Base-by-base conservation (phyloP, 2,797 vertebrate species). In the Betta splendens region DNA sequence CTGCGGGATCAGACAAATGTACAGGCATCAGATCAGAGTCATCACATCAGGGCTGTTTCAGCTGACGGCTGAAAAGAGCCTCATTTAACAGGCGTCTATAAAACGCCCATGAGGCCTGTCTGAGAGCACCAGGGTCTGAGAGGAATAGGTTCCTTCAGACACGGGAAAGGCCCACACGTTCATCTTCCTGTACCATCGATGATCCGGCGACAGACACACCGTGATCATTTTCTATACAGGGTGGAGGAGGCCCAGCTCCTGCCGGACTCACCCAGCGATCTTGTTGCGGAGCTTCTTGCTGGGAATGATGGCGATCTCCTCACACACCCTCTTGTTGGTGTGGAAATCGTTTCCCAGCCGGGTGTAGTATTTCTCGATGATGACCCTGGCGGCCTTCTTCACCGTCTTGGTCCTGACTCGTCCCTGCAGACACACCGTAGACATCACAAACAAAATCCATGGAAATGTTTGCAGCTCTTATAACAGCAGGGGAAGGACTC, bases 271-370 rank as follows among this genome's bases (percentile, higher is more conserved):
- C 97, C 97, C 96, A 1, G 97, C 97, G 3, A 99, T 97, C 82
- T 98, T 99, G 89, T 99, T 98, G 49, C 96, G 94, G 37, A 98
- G 95, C 58, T 95, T 95, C 78, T 98, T 98, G 92, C 96, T 98
- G 70, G 97, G 96, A 75, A 98, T 98, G 72, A 99, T 98, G 88
- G 97, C 95, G 49, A 98, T 98, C 77, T 98, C 97, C 87, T 99
- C 96, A 3, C 97, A 99, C 77, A 98, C 95, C 2, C 96, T 90
- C 89, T 98, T 99, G 91, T 99, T 99, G 55, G 93, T 95, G 91
- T 99, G 97, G 89, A 99, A 98, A 89, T 98, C 96, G 31, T 91
- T 98, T 12, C 97, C 97, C 51, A 99, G 92, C 2, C 96, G 96
- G 2, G 95, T 98, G 87, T 98, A 98, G 78, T 99, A 98, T 73